Conservation (phyloP, 2,797 vertebrate species). For the Spea hammondii region DNA sequence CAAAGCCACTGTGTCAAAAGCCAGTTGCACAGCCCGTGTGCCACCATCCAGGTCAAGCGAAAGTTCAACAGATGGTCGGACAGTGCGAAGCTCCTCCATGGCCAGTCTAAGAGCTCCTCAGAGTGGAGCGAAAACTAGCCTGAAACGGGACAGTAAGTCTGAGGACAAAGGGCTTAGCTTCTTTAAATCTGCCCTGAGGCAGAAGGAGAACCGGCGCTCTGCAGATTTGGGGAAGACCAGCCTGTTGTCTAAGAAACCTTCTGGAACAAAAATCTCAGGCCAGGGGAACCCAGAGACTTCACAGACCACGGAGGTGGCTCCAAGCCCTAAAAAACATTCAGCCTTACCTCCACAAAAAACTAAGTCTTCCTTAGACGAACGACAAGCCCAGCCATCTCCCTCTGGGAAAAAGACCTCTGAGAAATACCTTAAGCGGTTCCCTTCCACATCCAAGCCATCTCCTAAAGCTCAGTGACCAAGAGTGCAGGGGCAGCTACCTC, state of each 20-base stretch:
- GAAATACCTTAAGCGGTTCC: conserved; percentile 82
- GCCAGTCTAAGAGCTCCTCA: conserved; percentile 87
- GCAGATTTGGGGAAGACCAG: conserved; percentile 90
- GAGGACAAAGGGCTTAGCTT: conserved; percentile 96
- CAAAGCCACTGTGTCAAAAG: conserved; percentile 62
- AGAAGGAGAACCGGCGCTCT: conserved; percentile 89
- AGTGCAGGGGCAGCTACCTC: conserved; percentile 46
- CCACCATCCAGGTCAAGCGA: conserved; percentile 69
- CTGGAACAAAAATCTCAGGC: conserved; percentile 65
- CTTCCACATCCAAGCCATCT: conserved; percentile 84
- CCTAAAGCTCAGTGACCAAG: conserved; percentile 83
- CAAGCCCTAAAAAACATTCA: conserved; percentile 75
- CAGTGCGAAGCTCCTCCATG: conserved; percentile 87
- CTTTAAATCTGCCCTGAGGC: conserved; percentile 89
- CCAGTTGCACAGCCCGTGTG: conserved; percentile 63
- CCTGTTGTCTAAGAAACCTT: conserved; percentile 80
- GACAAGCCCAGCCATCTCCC: conserved; percentile 69
- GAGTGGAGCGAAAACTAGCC: conserved; percentile 64
- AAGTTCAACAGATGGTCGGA: conserved; percentile 67
- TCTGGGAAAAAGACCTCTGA: conserved; percentile 80
- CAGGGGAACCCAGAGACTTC: conserved; percentile 66
- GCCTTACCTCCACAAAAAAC: conserved; percentile 83
- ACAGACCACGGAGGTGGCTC: conserved; percentile 41
- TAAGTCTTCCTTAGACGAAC: conserved; percentile 83
- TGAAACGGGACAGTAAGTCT: conserved; percentile 85